Conservation (phyloP, 64 coral and sea anemone species). For the Actinia tenebrosa region DNA sequence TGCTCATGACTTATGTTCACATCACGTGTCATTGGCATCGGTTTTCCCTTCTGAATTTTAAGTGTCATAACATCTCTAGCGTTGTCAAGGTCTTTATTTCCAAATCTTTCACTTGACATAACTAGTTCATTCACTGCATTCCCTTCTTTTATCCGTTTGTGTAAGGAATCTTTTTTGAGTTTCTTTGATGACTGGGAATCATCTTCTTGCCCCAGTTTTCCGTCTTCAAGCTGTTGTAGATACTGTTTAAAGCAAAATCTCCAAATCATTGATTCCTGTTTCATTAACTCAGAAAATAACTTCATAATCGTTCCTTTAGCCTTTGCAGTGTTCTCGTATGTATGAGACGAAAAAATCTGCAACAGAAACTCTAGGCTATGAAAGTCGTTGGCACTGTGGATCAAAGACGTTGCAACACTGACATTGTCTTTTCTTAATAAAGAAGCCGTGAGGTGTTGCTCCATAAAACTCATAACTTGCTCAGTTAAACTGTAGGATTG, state of each 20-base stretch:
- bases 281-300: background rate
- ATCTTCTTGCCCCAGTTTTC: background rate
- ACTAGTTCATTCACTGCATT: background rate
- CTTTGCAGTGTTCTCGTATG: background rate
- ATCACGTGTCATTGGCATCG: background rate
- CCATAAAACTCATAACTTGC: background rate
- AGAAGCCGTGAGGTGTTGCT: background rate
- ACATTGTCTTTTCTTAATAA: background rate
- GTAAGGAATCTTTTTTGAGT: background rate
- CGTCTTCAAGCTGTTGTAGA: background rate
- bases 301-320: background rate
- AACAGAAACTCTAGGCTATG: background rate
- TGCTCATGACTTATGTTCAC: background rate
- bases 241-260: constrained; percentile 4
- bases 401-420: background rate
- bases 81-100: background rate
- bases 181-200: background rate
- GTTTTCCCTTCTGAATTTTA: background rate
- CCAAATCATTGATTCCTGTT: background rate
- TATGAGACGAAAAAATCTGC: background rate
- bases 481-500: background rate
- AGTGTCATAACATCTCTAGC: background rate
- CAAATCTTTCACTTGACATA: background rate
- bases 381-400: background rate
- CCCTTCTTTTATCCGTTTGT: background rate